Evolutionary conservation across 2,797 vertebrate species (phyloP), one percentile per base, ranked within the genome.

Genomic region (Pagetopsis macropterus): DNA sequence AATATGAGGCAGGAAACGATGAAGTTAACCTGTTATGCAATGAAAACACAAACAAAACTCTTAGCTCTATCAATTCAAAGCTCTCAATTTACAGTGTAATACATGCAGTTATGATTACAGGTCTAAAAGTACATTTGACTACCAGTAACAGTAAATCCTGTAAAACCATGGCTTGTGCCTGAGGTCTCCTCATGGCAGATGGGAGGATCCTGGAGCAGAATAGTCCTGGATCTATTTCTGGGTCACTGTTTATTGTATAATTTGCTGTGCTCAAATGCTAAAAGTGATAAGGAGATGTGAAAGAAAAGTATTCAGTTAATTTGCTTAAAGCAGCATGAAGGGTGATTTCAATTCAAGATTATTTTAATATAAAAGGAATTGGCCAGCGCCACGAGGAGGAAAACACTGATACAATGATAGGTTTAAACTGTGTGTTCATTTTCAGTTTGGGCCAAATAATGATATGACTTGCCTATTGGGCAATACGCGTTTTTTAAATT

Each of bases 131-230:
- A 61, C 4, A 65, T 17, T 44, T 49, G 46, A 66, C 58, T 70
- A 51, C 59, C 45, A 50, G 65, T 50, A 31, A 45, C 37, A 12
- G 51, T 23, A 41, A 76, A 44, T 21, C 1, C 21, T 67, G 51
- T 66, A 45, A 66, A 76, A 23, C 45, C 16, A 14, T 40, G 58
- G 78, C 63, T 60, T 58, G 33, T 54, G 74, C 82, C 78, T 78
- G 60, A 81, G 79, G 83, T 52, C 74, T 37, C 33, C 56, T 57
- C 10, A 13, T 69, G 63, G 76, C 93, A 92, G 89, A 90, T 91
- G 91, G 92, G 71, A 72, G 58, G 73, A 69, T 83, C 84, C 85
- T 55, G 74, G 71, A 79, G 87, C 86, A 66, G 75, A 62, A 55
- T 77, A 41, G 40, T 60, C 70, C 57, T 68, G 55, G 57, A 51